Evolutionary conservation across 2,888 invertebrate genomes (phyloP), one percentile per base, ranked within the genome.

Genomic region (Netelia virgata): DNA sequence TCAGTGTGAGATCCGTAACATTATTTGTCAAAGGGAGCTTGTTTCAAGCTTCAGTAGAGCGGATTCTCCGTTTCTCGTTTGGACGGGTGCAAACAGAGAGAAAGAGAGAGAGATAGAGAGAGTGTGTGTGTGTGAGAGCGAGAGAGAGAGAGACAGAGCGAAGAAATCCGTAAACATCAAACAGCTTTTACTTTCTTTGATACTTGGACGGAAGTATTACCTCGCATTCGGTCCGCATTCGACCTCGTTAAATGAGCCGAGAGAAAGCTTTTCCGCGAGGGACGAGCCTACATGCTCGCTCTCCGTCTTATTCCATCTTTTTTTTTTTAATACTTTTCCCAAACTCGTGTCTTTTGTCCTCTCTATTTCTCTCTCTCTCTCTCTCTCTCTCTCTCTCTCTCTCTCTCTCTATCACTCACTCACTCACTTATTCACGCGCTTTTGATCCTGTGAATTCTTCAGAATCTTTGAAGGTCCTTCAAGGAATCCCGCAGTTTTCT

Each of bases 131-230:
- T 5, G 36, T 0, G 36, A 36, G 36, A 36, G n/a, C n/a, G 36
- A 36, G 36, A 36, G 36, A 6, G 57, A 55, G 41, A 28, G 23
- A 14, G 11, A 72, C 41, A n/a, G 53, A 63, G 64, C 36, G 69
- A 70, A 47, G 63, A 69, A 83, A 70, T 61, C 66, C 53, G 53
- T 43, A 53, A 23, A 76, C 74, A 82, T 81, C 82, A 84, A 83
- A 84, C 80, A 41, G 73, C 73, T 78, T 79, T 77, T 41, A 64
- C 28, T 57, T 57, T 28, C 84, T 80, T 63, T 80, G 79, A 84
- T 73, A 82, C 78, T 61, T 61, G 53, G 41, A 43, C 8, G 18
- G 43, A 43, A 50, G 59, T 63, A 47, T 70, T 50, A 18, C 66
- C 11, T 9, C 14, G 63, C 18, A 57, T 64, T 68, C 47, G 36